Percentiles rank a stretch among this genome's conserved stretches.
phyloP scores from a whole-genome alignment of 2,797 vertebrate genomes.

The Triplophysa yarkandensis region DNA sequence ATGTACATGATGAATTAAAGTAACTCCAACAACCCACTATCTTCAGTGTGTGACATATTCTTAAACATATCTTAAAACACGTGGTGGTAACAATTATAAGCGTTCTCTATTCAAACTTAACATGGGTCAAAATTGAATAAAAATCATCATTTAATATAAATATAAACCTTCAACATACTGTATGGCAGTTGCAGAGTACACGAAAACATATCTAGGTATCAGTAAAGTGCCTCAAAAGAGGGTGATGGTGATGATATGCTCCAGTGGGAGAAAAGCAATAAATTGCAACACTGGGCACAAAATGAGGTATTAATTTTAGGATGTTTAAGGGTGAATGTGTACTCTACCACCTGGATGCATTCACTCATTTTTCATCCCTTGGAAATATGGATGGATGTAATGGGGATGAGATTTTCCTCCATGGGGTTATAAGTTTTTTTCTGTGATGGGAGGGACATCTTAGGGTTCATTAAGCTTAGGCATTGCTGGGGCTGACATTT shows the following conservation, averaged over 20 bases:
- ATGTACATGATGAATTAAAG: too few relatives aligned
- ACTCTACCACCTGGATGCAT: conserved; percentile 30
- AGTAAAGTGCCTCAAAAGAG: conserved; percentile 6
- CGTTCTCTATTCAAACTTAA: neutral
- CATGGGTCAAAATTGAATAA: too few relatives aligned
- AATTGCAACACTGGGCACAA: conserved; percentile 63
- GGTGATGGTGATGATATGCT: conserved; percentile 19
- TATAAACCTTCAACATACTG: neutral
- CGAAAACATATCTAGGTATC: neutral
- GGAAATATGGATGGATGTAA: conserved; percentile 54
- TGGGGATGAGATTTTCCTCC: conserved; percentile 23
- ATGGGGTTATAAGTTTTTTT: neutral
- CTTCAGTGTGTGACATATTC: too few relatives aligned
- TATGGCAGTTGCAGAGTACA: conserved; percentile 21
- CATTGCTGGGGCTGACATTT: conserved; percentile 38
- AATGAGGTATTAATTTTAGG: conserved; percentile 70
- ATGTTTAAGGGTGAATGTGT: conserved; percentile 48
- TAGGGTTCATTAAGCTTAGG: conserved; percentile 57
- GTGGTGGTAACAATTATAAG: too few relatives aligned
- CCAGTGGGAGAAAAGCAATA: conserved; percentile 64
- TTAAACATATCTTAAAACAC: too few relatives aligned
- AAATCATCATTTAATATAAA: too few relatives aligned
- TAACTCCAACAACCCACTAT: too few relatives aligned
- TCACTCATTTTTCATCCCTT: conserved; percentile 61
- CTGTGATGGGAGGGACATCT: neutral